A percentile compares a stretch with the other conserved stretches of the same genome.
These are phyloP conservation scores for Mythimna pallens DNA, from an alignment of 2,888 invertebrate genomes.

Conservation along the genomic window DNA sequence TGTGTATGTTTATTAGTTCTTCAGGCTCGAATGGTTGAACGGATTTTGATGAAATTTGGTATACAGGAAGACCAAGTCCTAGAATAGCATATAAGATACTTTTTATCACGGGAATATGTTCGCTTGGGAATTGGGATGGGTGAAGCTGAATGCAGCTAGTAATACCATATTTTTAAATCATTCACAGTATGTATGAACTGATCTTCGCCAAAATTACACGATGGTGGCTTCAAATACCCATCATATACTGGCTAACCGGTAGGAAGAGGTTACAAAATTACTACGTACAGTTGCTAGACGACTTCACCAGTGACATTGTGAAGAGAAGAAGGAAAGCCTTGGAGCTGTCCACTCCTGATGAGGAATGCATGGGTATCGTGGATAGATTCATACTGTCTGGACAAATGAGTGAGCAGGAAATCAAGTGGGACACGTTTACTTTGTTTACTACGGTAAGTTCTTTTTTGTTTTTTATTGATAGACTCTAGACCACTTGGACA, in stretches of 20 bases:
- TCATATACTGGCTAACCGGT: slow-evolving; percentile 76
- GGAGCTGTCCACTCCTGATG: slow-evolving; percentile 46
- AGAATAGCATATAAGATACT: too few species aligned
- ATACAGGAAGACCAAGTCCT: too few species aligned
- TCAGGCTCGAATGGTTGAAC: too few species aligned
- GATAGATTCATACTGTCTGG: slow-evolving; percentile 78
- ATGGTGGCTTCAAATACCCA: slow-evolving; percentile 83
- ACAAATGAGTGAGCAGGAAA: slow-evolving; percentile 74
- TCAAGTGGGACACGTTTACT: slow-evolving; percentile 76
- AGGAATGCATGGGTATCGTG: slow-evolving; percentile 75
- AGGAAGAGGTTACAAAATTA: slow-evolving; percentile 66
- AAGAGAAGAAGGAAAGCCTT: slow-evolving; percentile 70
- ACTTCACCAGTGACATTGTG: slow-evolving; percentile 74
- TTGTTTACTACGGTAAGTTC: slow-evolving; percentile 81
- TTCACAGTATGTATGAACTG: slow-evolving; percentile 74
- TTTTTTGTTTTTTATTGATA: neutral
- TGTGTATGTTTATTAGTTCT: too few species aligned
- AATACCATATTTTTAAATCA: neutral
- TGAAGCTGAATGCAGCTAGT: too few species aligned
- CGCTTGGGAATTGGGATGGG: too few species aligned
- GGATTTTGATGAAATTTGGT: too few species aligned
- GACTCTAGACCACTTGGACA: too few species aligned
- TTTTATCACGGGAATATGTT: too few species aligned
- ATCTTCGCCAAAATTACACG: slow-evolving; percentile 79
- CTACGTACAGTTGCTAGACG: slow-evolving; percentile 67